Evolutionary conservation across 2,888 invertebrate genomes (phyloP).

Genomic region (Polydrusus cervinus): DNA sequence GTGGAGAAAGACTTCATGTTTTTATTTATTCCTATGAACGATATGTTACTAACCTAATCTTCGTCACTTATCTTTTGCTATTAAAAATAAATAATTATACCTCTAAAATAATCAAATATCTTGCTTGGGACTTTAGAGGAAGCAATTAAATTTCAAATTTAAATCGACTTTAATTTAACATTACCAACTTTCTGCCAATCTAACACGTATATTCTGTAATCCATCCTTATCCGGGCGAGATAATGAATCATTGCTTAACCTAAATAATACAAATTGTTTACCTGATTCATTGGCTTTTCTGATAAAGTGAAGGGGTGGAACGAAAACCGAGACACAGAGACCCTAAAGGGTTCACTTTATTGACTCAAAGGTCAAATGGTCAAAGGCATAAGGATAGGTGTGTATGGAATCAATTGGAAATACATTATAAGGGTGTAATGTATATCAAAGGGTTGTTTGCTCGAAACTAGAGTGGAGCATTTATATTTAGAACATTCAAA

Average conservation of each 20-base stretch:
- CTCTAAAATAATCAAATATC: no score
- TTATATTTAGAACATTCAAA: not conserved
- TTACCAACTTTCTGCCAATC: not conserved
- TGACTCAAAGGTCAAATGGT: slow-evolving; percentile 43
- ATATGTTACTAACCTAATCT: no score
- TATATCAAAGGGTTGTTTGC: slow-evolving; percentile 21
- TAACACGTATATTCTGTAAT: slow-evolving; percentile 2
- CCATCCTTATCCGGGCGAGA: slow-evolving; percentile 9
- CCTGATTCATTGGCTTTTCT: slow-evolving; percentile 45
- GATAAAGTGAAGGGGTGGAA: slow-evolving; percentile 41
- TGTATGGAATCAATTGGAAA: slow-evolving; percentile 14
- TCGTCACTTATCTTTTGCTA: no score
- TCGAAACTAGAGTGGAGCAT: not conserved
- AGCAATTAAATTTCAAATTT: no score
- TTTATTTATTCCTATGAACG: no score
- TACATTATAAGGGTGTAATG: slow-evolving; percentile 20
- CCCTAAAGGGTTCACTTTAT: slow-evolving; percentile 43
- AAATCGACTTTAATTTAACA: no score
- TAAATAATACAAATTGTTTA: slow-evolving; percentile 50
- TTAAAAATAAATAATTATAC: no score
- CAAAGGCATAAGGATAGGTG: slow-evolving; percentile 34
- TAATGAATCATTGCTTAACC: slow-evolving; percentile 37
- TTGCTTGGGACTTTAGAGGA: no score
- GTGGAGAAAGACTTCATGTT: no score
- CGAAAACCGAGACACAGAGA: slow-evolving; percentile 25